A percentile compares a stretch with the other conserved stretches of the same genome.
Evolutionary conservation across 1,140 invertebrate species (phyloP).

Genomic region (Drosophila asahinai): DNA sequence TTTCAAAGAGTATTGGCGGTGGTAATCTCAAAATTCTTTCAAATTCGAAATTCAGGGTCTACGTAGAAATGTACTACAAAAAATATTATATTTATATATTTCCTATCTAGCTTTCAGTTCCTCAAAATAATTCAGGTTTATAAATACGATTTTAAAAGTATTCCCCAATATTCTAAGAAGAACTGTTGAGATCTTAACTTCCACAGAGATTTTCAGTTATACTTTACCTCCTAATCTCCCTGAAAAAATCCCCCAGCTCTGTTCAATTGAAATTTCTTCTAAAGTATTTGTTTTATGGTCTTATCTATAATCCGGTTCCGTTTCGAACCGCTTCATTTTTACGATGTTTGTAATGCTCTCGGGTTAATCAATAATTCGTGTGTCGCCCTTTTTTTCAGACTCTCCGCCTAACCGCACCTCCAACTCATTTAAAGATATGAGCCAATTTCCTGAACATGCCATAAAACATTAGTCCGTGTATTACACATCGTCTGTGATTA

Average conservation of each 20-base stretch:
- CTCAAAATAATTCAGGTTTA: neutral
- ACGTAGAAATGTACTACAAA: neutral
- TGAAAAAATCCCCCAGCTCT: neutral
- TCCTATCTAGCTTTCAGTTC: no score
- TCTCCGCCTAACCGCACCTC: slow-evolving; percentile 28
- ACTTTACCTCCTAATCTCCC: neutral
- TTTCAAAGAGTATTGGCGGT: neutral
- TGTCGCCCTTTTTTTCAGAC: slow-evolving; percentile 32
- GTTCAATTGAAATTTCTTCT: neutral
- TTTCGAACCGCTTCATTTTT: slow-evolving; percentile 16
- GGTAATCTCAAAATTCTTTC: neutral
- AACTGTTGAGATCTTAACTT: neutral
- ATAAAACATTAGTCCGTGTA: slow-evolving; percentile 20
- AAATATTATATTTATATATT: no score
- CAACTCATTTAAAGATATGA: slow-evolving; percentile 40
- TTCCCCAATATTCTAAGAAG: neutral
- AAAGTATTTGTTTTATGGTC: slow-evolving; percentile 11
- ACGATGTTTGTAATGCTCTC: slow-evolving; percentile 58
- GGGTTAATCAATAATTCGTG: slow-evolving; percentile 70
- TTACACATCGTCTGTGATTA: slow-evolving; percentile 21
- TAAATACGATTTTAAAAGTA: neutral
- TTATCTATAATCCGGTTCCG: slow-evolving; percentile 47
- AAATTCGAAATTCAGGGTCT: neutral
- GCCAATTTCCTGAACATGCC: slow-evolving; percentile 65
- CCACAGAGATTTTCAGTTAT: neutral